phyloP scores from a whole-genome alignment of 2,113 vertebrate genomes.

The Peromyscus leucopus region DNA sequence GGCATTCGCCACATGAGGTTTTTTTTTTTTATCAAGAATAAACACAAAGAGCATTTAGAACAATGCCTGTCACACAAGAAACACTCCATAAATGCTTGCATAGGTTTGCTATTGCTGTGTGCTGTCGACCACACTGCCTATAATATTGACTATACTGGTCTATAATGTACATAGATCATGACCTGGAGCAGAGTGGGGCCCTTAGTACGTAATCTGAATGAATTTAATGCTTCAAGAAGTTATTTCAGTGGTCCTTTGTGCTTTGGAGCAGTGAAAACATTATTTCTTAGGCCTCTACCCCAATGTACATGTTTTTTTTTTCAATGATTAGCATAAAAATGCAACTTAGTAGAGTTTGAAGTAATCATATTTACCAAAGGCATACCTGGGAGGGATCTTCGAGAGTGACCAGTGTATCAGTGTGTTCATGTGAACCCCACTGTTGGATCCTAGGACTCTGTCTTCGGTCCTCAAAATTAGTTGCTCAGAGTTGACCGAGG shows the following conservation, averaged over 20 bases:
- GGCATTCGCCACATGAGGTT: not conserved
- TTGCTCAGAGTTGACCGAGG: not conserved
- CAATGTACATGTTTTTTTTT: not conserved
- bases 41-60: not conserved
- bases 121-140: not conserved
- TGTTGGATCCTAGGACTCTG: not conserved
- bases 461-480: not conserved
- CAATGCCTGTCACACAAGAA: not conserved
- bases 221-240: not conserved
- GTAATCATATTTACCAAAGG: not conserved
- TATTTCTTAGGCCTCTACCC: not conserved
- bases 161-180: not conserved
- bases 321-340: conserved; percentile 18
- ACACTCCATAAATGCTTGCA: not conserved
- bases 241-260: not conserved
- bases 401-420: not conserved
- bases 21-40: not conserved
- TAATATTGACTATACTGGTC: too few species aligned
- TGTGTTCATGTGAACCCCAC: too few species aligned
- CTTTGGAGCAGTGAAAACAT: not conserved
- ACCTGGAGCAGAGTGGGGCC: not conserved
- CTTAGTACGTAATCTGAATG: not conserved
- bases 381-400: not conserved
- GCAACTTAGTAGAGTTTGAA: not conserved
- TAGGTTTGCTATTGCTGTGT: not conserved